Conservation (phyloP, 2,888 invertebrate genomes). For the Aphodius granarius region DNA sequence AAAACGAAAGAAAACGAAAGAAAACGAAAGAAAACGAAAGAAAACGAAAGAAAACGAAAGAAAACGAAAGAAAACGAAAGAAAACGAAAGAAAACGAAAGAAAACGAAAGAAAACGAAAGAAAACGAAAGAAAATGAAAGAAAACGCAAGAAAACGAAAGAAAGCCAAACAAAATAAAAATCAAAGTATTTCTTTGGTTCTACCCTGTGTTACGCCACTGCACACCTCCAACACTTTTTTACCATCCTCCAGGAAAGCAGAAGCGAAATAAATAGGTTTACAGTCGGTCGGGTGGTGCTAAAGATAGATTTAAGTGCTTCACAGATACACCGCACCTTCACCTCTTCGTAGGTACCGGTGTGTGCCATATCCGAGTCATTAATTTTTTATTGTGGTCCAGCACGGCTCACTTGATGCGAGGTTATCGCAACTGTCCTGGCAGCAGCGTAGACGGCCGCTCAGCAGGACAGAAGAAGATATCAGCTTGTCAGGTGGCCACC, state of each 20-base stretch:
- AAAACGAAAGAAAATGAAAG: neutral
- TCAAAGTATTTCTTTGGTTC: no score
- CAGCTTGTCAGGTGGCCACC: slow-evolving; percentile 8
- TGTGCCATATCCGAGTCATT: neutral
- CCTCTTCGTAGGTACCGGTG: neutral
- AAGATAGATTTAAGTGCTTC: neutral
- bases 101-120: neutral
- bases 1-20: neutral
- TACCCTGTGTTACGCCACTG: neutral
- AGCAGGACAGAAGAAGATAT: slow-evolving; percentile 8
- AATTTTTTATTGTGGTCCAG: neutral
- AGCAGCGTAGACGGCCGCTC: neutral
- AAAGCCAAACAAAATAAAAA: neutral
- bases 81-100: neutral
- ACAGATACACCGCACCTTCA: neutral
- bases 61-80: neutral
- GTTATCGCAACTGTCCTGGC: neutral
- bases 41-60: neutral
- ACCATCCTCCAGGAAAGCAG: neutral
- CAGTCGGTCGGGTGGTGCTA: neutral
- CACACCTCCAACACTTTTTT: neutral
- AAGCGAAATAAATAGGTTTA: neutral
- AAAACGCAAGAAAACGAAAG: neutral
- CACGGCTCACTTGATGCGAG: neutral
- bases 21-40: neutral